These are phyloP conservation scores for Protonibea diacanthus DNA, from an alignment of 2,797 vertebrate species.

Conservation along the genomic window DNA sequence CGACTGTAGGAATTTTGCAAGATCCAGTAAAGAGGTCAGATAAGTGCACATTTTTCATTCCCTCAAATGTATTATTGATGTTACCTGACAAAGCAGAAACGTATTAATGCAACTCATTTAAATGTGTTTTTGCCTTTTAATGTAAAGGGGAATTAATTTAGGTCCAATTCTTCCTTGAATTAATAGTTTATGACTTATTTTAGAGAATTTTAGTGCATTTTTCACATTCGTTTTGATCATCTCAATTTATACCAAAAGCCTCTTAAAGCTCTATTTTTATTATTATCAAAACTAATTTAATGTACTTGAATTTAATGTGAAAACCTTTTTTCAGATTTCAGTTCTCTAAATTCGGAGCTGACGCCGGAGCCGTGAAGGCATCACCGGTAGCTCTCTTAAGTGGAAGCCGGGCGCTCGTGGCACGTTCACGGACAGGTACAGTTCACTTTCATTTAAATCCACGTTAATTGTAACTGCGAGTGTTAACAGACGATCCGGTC, in stretches of 20 bases:
- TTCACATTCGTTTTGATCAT: no score
- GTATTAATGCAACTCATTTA: background rate
- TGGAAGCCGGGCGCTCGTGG: no score
- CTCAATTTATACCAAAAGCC: background rate
- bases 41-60: no score
- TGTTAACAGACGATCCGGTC: background rate
- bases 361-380: slow-evolving; percentile 24
- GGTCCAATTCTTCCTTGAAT: no score
- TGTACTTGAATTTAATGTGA: no score
- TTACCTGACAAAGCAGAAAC: background rate
- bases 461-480: rapidly evolving
- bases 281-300: no score
- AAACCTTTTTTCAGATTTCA: rapidly evolving
- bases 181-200: background rate
- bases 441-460: background rate
- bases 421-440: background rate
- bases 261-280: background rate
- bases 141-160: background rate
- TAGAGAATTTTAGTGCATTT: no score
- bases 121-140: background rate
- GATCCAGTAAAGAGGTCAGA: no score
- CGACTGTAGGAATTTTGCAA: background rate
- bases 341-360: background rate
- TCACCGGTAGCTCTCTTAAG: background rate
- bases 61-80: background rate